Percentiles rank a stretch among this genome's conserved stretches.
Evolutionary conservation across 2,113 vertebrate genomes (phyloP).

Genomic region (Ceyx melanurus): DNA sequence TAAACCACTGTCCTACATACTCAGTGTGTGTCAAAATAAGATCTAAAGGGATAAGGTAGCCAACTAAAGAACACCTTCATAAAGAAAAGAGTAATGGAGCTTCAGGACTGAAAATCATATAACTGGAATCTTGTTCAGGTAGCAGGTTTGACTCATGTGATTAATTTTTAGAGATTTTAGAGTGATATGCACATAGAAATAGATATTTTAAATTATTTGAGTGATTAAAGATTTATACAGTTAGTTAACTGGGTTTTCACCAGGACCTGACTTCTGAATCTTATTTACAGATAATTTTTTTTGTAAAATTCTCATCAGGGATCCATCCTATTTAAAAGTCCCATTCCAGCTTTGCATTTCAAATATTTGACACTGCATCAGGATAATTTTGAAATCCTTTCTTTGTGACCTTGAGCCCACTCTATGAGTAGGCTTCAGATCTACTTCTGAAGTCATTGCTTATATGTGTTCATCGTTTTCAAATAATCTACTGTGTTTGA

Average conservation of each 20-base stretch:
- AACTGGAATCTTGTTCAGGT: neutral
- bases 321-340: neutral
- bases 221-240: neutral
- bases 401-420: neutral
- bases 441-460: neutral
- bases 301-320: neutral
- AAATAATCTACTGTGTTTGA: neutral
- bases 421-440: neutral
- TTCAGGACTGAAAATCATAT: neutral
- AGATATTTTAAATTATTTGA: neutral
- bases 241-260: neutral
- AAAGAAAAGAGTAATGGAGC: neutral
- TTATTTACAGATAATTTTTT: neutral
- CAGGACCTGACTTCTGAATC: neutral
- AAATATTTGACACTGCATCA: neutral
- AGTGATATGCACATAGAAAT: neutral
- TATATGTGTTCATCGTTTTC: neutral
- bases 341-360: neutral
- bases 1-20: neutral
- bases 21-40: neutral
- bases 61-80: neutral
- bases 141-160: fast-evolving
- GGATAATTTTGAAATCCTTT: neutral
- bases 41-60: neutral
- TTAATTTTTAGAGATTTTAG: neutral